These are phyloP conservation scores for Sitta europaea DNA, from an alignment of 2,113 vertebrate genomes.

Conservation along the genomic window DNA sequence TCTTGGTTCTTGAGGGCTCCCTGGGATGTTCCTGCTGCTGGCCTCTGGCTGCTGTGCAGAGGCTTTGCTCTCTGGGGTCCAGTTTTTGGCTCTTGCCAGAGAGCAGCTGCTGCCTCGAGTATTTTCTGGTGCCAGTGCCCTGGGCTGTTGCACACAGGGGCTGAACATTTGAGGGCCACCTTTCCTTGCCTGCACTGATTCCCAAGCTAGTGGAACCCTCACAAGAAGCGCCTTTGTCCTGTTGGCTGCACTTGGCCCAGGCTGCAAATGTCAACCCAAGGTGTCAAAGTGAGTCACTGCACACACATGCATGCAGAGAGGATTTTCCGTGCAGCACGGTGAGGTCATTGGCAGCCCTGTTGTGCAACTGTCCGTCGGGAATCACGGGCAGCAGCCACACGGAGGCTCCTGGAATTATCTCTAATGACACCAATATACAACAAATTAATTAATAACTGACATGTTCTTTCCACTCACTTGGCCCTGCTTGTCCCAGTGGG, in stretches of 20 bases:
- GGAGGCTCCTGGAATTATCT: conserved; percentile 24
- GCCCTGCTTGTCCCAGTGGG: neutral
- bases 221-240: conserved; percentile 23
- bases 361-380: conserved; percentile 23
- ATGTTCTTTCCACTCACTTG: conserved; percentile 1
- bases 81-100: neutral
- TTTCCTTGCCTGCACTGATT: neutral
- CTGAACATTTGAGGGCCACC: neutral
- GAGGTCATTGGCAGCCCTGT: conserved; percentile 2
- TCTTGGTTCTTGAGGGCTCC: neutral
- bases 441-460: conserved; percentile 26
- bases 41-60: neutral
- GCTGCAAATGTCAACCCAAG: conserved; percentile 24
- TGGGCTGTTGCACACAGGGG: neutral
- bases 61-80: neutral
- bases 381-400: neutral
- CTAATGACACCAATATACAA: conserved; percentile 25
- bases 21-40: neutral
- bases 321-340: conserved; percentile 30
- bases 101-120: neutral
- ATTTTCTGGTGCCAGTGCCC: neutral
- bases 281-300: conserved; percentile 36
- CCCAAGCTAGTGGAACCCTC: neutral
- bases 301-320: neutral
- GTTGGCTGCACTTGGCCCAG: neutral